Evolutionary conservation across 2,113 vertebrate species (phyloP), one percentile per base, ranked within the genome.

Genomic region (Corythornis madagascariensis): DNA sequence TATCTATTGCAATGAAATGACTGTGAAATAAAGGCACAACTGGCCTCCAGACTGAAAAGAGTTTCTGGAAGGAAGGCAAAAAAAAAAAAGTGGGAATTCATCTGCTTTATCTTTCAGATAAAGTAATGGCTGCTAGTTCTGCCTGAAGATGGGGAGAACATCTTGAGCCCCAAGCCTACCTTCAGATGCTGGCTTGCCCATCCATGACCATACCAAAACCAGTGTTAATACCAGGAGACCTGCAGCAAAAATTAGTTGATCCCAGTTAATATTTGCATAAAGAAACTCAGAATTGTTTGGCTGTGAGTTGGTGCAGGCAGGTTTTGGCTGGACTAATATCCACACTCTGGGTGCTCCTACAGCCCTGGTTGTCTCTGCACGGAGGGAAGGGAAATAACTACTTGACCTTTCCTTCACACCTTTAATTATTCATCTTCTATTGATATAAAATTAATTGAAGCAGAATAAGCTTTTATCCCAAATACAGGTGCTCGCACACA

Each of bases 341-440:
- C 0, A 1, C 42, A 11, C 8, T 53, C 56, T 0, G 6, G n/a
- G 26, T 53, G 55, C 59, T 92, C 74, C 45, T 56, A 42, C 14
- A 17, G 52, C 59, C 31, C 29, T 1, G 0, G 22, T 14, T 73
- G 48, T 18, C 40, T 83, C 53, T 48, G 47, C 7, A 0, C 56
- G 64, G 70, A 75, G 55, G 31, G 47, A 89, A 94, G 40, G 48
- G 55, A 84, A 93, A 76, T 52, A 92, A 78, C 38, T 61, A 65
- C 25, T 64, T 10, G 33, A 29, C 73, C 74, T 87, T 75, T 61
- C 63, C 75, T 57, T 86, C 70, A 84, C 76, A 92, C 66, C 71
- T 95, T 75, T 66, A 94, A 93, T 93, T 95, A 94, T 83, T 90
- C 87, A 90, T 28, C 61, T 88, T 90, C 72, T 81, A 61, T 61